Evolutionary conservation across 2,113 vertebrate species (phyloP).

Genomic region (Pithys albifrons): DNA sequence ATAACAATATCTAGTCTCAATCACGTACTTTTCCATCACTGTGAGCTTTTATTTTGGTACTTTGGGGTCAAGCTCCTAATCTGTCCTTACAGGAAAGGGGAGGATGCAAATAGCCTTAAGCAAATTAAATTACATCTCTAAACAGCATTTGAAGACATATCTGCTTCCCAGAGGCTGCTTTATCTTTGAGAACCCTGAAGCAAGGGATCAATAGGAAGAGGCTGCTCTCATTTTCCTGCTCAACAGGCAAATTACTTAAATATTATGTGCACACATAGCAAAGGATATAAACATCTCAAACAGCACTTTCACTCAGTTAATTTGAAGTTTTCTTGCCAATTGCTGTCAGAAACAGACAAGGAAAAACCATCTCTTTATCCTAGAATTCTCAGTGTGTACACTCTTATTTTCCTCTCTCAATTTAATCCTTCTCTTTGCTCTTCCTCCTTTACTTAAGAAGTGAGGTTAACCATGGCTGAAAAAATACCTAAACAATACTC

Average conservation of each 20-base stretch:
- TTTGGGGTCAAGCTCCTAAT: background rate
- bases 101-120: background rate
- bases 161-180: background rate
- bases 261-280: background rate
- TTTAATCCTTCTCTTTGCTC: background rate
- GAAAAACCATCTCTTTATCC: background rate
- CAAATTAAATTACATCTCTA: background rate
- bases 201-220: background rate
- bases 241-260: background rate
- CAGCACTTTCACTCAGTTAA: background rate
- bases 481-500: background rate
- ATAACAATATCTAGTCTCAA: background rate
- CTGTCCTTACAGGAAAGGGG: background rate
- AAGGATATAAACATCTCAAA: background rate
- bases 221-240: background rate
- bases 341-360: background rate
- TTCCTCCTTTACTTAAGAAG: background rate
- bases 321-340: background rate
- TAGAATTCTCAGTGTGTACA: background rate
- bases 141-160: background rate
- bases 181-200: background rate
- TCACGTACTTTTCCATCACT: background rate
- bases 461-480: background rate
- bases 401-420: background rate
- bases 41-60: background rate